Percentiles rank a stretch among this genome's conserved stretches.
Conservation (phyloP, 1,140 invertebrate species). For the Drosophila gunungcola region DNA sequence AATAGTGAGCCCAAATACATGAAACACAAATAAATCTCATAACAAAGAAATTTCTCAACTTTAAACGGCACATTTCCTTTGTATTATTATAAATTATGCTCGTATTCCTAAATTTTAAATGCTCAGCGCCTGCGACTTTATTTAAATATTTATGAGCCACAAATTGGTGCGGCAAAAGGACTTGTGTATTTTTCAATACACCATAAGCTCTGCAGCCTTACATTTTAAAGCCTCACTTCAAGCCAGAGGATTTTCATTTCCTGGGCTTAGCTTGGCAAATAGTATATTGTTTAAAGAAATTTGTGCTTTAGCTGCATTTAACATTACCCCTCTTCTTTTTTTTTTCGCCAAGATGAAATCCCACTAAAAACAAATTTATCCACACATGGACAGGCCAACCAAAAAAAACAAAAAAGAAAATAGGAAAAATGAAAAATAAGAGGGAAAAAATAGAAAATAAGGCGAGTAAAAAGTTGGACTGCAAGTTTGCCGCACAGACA, state of each 20-base stretch:
- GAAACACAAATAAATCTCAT: too few species aligned
- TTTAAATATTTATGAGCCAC: background rate
- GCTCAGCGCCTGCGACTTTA: background rate
- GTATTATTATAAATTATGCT: background rate
- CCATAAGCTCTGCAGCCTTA: background rate
- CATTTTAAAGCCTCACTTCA: constrained; percentile 16
- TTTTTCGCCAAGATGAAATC: constrained; percentile 4
- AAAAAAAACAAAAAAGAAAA: background rate
- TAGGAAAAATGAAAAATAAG: background rate
- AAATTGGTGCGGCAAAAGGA: background rate
- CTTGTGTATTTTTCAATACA: background rate
- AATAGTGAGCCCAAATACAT: too few species aligned
- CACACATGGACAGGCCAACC: constrained; percentile 15
- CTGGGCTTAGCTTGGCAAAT: constrained; percentile 5
- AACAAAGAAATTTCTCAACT: too few species aligned
- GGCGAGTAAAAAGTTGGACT: constrained; percentile 30
- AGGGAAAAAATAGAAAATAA: constrained; percentile 8
- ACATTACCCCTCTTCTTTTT: too few species aligned
- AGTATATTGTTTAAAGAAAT: constrained; percentile 7
- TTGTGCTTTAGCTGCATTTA: constrained; percentile 3
- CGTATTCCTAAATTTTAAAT: background rate
- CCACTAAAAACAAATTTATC: constrained; percentile 31
- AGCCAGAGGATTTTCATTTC: constrained; percentile 11
- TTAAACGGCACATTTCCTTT: too few species aligned
- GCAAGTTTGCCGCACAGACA: constrained; percentile 47